Evolutionary conservation across 1,140 invertebrate species (phyloP), one percentile per base, ranked within the genome.

Genomic region (Oryzaephilus surinamensis): DNA sequence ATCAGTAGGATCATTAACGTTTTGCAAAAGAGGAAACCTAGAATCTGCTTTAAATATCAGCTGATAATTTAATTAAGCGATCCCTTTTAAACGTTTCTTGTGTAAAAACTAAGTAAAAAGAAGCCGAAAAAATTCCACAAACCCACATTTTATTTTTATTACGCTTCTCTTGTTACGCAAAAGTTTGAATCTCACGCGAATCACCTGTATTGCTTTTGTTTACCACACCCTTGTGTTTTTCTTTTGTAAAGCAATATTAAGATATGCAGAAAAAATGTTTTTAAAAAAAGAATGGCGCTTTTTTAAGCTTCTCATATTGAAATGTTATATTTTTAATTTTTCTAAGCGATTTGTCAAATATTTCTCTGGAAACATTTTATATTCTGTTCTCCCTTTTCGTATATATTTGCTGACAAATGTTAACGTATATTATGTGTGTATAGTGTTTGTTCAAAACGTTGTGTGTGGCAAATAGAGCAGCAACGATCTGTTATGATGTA

Each of bases 51-150:
- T 54, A 54, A 57, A 57, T 57, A 57, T 57, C 54, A 53, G 52
- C 52, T 54, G 54, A 57, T 57, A 54, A 57, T 57, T 57, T 57
- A 57, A 57, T 57, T 57, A 57, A 55, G 55, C 45, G 50, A 45
- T 48, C 41, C 52, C 54, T 46, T 33, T 51, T 48, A 48, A 50
- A 51, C 49, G 50, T 44, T 47, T 43, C 44, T 52, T 48, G 45
- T 27, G 42, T 43, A 13, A 40, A 30, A n/a, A n/a, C n/a, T n/a
- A n/a, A n/a, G n/a, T n/a, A n/a, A 32, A 46, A 48, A 43, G 47
- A 54, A 55, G 45, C 44, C 50, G 41, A 54, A 55, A 53, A 45
- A 57, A 52, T 8, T 42, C 41, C 42, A 34, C 44, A 38, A 34
- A 20, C 33, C 27, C 29, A 28, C 39, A 43, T 48, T 49, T 32